Base-by-base conservation (phyloP, 1,140 invertebrate genomes). In the Sesamia nonagrioides region DNA sequence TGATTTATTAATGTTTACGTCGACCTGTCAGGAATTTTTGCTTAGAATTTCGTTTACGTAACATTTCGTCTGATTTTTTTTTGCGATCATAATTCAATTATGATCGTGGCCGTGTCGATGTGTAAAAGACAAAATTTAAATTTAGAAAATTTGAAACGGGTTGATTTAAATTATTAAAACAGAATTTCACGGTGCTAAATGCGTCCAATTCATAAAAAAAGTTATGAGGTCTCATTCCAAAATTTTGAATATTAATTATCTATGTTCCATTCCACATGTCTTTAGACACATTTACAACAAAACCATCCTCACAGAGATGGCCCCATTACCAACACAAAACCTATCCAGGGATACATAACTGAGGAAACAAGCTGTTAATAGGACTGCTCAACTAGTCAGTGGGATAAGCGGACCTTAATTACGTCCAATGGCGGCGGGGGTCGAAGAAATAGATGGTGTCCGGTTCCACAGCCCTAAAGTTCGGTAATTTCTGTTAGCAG, bases 341-440 rank as follows among this genome's bases (percentile, higher is more conserved):
- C 35, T 17, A 78, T 71, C 45, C 35, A 48, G 54, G 17, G 40
- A 15, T 69, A 52, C 45, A 68, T 45, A 68, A 77, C 35, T 72
- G 63, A 76, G 79, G 80, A 78, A 82, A 75, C 77, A 77, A 52
- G 2, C 74, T 80, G 82, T 77, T 83, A 87, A 84, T 85, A 82
- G 81, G 66, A 78, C 71, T 76, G 78, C 73, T 54, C 79, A 78
- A 66, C 76, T 77, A 82, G 78, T 50, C 48, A 75, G 84, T 78
- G 78, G 82, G 80, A 86, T 84, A 88, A 84, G 68, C 63, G 68
- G 37, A 40, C 78, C 82, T 85, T 86, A 86, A 88, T 88, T 88
- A 88, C 78, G 71, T 17, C 37, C 33, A 68, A 61, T 74, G 27
- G 58, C 56, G 21, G 56, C 27, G 78, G 76, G 76, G 76, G 60